Percentiles rank a stretch among this genome's conserved stretches.
phyloP scores from a whole-genome alignment of 2,797 vertebrate species.

The Toxotes lorentzi region DNA sequence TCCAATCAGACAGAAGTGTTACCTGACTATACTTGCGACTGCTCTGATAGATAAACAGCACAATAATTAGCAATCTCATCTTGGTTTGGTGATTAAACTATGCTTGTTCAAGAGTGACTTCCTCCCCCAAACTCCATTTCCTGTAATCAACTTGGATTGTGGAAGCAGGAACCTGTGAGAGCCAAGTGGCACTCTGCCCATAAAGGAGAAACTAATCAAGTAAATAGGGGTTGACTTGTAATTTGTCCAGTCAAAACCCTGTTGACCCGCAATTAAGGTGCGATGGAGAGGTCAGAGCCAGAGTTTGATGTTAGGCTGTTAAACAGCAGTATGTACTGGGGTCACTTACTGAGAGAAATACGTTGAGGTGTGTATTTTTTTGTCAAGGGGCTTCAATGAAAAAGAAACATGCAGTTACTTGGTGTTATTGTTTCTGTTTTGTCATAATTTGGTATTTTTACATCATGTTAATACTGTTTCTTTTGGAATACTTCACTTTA shows the following conservation, averaged over 20 bases:
- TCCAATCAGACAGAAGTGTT: slow-evolving; percentile 36
- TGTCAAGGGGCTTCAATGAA: neutral
- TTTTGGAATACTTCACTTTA: neutral
- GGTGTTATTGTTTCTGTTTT: neutral
- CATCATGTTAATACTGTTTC: neutral
- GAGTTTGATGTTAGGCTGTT: slow-evolving; percentile 31
- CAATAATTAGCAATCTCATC: slow-evolving; percentile 24
- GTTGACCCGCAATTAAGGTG: slow-evolving; percentile 59
- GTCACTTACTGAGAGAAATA: slow-evolving; percentile 37
- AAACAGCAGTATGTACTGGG: slow-evolving; percentile 28
- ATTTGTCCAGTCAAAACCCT: slow-evolving; percentile 67
- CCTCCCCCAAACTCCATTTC: slow-evolving; percentile 52
- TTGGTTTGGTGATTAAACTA: slow-evolving; percentile 49
- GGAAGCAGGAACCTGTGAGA: slow-evolving; percentile 28
- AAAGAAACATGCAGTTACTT: neutral
- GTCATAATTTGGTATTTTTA: neutral
- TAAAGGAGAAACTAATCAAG: slow-evolving; percentile 60
- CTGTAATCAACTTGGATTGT: slow-evolving; percentile 58
- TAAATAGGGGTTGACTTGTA: slow-evolving; percentile 64
- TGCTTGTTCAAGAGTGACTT: slow-evolving; percentile 34
- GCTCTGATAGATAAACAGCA: slow-evolving; percentile 35
- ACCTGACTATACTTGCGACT: neutral
- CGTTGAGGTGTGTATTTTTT: neutral
- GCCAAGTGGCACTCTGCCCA: slow-evolving; percentile 58
- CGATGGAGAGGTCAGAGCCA: slow-evolving; percentile 35